Percentiles rank a stretch among this genome's conserved stretches.
phyloP scores from a whole-genome alignment of 2,113 vertebrate species.

The Lagopus leucura region DNA sequence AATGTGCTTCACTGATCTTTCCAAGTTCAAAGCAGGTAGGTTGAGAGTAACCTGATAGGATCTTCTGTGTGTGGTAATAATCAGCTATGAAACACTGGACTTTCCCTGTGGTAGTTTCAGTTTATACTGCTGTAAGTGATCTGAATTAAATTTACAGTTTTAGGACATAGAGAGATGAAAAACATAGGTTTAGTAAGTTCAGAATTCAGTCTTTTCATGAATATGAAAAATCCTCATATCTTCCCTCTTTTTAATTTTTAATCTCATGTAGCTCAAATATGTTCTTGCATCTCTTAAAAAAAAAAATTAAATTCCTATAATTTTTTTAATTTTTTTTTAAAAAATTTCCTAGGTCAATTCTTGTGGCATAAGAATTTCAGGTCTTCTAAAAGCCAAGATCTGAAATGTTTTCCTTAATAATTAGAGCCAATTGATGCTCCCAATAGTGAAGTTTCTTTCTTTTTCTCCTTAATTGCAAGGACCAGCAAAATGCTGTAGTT shows the following conservation, averaged over 20 bases:
- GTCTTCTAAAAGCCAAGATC: neutral
- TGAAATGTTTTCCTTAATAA: constrained; percentile 1
- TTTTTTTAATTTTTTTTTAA: no score
- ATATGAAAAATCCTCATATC: neutral
- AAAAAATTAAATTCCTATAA: no score
- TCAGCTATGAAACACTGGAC: accelerated
- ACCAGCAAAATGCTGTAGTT: neutral
- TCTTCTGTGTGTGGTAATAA: neutral
- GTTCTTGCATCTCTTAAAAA: neutral
- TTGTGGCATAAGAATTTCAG: neutral
- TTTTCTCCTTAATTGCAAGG: neutral
- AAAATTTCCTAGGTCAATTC: neutral
- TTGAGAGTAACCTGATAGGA: neutral
- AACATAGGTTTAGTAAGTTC: neutral
- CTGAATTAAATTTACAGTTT: neutral
- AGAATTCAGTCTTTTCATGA: neutral
- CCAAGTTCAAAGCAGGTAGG: neutral
- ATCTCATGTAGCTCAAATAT: neutral
- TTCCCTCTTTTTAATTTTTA: neutral
- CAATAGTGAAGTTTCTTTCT: neutral
- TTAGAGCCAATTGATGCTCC: neutral
- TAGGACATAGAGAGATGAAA: neutral
- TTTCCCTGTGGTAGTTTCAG: neutral
- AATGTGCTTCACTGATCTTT: neutral
- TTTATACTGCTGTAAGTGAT: neutral